These are phyloP conservation scores for Otolemur garnettii DNA, from an alignment of 2,113 vertebrate genomes.

Conservation along the genomic window DNA sequence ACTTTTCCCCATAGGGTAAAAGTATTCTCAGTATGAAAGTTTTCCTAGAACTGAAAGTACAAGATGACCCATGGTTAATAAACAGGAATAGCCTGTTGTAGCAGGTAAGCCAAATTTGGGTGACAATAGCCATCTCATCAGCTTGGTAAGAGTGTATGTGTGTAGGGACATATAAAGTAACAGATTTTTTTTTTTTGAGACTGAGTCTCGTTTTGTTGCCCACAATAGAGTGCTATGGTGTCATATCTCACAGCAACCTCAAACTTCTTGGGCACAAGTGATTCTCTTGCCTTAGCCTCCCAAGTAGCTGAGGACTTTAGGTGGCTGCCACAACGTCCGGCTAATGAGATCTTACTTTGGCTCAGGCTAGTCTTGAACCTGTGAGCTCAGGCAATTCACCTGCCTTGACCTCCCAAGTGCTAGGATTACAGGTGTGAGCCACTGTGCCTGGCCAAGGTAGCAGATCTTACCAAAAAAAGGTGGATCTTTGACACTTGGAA, in stretches of 20 bases:
- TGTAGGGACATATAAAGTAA: background rate
- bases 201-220: too few relatives aligned
- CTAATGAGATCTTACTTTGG: too few relatives aligned
- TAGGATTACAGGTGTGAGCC: too few relatives aligned
- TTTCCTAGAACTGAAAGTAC: background rate
- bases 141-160: background rate
- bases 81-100: background rate
- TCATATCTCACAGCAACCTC: too few relatives aligned
- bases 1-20: background rate
- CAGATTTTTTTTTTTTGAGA: background rate
- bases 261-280: too few relatives aligned
- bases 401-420: too few relatives aligned
- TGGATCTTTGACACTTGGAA: background rate
- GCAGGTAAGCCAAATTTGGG: background rate
- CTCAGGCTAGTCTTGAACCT: too few relatives aligned
- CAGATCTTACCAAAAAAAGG: background rate
- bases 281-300: too few relatives aligned
- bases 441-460: background rate
- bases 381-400: too few relatives aligned
- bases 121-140: background rate
- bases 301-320: too few relatives aligned
- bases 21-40: slow-evolving; percentile 21
- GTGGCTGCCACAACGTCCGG: too few relatives aligned
- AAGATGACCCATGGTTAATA: background rate
- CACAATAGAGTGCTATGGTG: too few relatives aligned